These are phyloP conservation scores for Galbula dea DNA, from an alignment of 2,113 vertebrate species.

Conservation along the genomic window DNA sequence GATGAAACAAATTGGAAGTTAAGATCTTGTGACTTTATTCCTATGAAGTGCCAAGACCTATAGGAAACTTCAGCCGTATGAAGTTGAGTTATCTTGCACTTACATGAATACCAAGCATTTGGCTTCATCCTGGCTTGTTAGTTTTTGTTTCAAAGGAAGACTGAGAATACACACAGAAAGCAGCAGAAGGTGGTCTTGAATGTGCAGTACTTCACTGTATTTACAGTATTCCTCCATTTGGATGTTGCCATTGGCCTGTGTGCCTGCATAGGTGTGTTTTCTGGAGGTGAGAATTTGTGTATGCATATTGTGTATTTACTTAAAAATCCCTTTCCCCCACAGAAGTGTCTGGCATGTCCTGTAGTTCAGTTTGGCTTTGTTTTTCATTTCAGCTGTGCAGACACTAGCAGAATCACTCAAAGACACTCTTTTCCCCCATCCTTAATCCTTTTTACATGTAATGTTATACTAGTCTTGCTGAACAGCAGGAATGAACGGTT, in stretches of 20 bases:
- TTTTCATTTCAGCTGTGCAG: background rate
- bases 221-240: background rate
- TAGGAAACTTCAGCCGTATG: background rate
- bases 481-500: background rate
- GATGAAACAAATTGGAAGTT: background rate
- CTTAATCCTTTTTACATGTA: background rate
- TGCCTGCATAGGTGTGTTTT: background rate
- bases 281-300: background rate
- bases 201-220: background rate
- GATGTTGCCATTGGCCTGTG: background rate
- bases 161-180: background rate
- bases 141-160: background rate
- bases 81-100: background rate
- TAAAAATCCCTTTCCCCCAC: background rate
- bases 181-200: no score
- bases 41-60: background rate
- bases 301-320: background rate
- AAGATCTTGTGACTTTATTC: background rate
- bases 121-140: background rate
- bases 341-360: background rate
- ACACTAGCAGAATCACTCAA: background rate
- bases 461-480: background rate
- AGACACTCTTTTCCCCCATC: background rate
- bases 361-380: background rate
- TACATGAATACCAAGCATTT: background rate